phyloP scores from a whole-genome alignment of 2,888 invertebrate species.

The Actias luna region DNA sequence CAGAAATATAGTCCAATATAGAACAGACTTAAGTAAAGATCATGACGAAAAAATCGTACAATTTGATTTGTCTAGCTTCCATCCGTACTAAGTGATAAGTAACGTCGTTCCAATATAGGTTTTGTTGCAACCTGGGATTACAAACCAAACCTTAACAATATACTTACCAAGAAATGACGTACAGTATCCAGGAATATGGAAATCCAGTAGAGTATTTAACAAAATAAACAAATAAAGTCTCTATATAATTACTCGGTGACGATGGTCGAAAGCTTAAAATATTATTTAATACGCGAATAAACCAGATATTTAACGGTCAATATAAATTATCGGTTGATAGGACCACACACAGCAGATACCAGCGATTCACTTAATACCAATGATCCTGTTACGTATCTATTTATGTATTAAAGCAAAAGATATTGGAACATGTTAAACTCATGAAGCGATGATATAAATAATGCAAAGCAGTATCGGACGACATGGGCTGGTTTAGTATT shows the following conservation, averaged over 20 bases:
- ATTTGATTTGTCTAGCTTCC: too few relatives aligned
- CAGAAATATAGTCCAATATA: too few relatives aligned
- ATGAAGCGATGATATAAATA: conserved; percentile 31
- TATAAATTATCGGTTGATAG: conserved; percentile 18
- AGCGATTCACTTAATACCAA: conserved; percentile 6
- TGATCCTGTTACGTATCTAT: conserved; percentile 33
- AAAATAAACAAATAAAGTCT: not conserved
- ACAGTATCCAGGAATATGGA: not conserved
- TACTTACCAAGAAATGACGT: not conserved
- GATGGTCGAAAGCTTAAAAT: conserved; percentile 10
- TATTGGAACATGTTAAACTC: conserved; percentile 25
- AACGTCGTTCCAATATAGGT: too few relatives aligned
- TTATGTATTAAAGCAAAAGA: conserved; percentile 25
- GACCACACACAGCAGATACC: conserved; percentile 28
- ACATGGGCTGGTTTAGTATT: conserved; percentile 26
- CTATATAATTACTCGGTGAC: not conserved
- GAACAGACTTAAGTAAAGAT: too few relatives aligned
- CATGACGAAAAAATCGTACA: too few relatives aligned
- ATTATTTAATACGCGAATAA: conserved; percentile 15
- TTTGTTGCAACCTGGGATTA: too few relatives aligned
- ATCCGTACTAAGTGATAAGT: too few relatives aligned
- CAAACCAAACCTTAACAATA: too few relatives aligned
- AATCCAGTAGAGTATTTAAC: not conserved
- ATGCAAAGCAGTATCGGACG: conserved; percentile 34
- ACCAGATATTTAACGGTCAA: conserved; percentile 20